These are phyloP conservation scores for Macrocentrus cingulum DNA, from an alignment of 1,140 invertebrate genomes.

Conservation along the genomic window DNA sequence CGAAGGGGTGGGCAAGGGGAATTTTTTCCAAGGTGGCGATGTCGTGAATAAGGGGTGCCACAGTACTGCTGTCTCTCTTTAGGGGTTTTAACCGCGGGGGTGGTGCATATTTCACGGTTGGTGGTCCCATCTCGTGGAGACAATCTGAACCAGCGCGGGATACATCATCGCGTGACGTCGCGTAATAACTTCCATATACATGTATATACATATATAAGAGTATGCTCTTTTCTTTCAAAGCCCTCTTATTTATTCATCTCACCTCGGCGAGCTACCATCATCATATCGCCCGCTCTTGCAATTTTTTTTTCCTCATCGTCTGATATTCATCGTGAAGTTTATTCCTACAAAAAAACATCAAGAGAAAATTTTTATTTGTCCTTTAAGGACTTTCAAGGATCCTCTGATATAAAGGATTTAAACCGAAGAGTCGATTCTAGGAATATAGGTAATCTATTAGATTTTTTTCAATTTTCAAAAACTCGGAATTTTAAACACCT, in stretches of 20 bases:
- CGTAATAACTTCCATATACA: conserved; percentile 54
- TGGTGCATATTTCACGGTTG: conserved; percentile 59
- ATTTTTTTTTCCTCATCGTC: conserved; percentile 15
- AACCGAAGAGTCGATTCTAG: no score
- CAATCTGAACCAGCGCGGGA: conserved; percentile 57
- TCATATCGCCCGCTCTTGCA: conserved; percentile 10
- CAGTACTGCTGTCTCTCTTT: conserved; percentile 35
- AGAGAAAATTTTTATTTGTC: no score
- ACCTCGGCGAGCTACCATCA: conserved; percentile 38
- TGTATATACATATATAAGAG: no score
- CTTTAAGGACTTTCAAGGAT: no score
- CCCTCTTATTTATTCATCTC: conserved; percentile 60
- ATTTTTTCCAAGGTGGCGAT: conserved; percentile 49
- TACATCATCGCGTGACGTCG: conserved; percentile 59
- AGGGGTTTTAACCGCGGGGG: conserved; percentile 50
- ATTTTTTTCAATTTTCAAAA: no score
- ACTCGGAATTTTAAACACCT: no score
- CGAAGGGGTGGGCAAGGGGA: no score
- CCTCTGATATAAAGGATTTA: no score
- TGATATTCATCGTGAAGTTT: conserved; percentile 1
- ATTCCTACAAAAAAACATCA: no score
- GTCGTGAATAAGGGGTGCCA: conserved; percentile 45
- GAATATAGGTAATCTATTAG: no score
- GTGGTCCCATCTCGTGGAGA: conserved; percentile 59
- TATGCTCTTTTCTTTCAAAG: conserved; percentile 50